Percentiles rank a stretch among this genome's conserved stretches.
phyloP scores from a whole-genome alignment of 2,797 vertebrate species.

The Sternarchorhynchus goeldii region DNA sequence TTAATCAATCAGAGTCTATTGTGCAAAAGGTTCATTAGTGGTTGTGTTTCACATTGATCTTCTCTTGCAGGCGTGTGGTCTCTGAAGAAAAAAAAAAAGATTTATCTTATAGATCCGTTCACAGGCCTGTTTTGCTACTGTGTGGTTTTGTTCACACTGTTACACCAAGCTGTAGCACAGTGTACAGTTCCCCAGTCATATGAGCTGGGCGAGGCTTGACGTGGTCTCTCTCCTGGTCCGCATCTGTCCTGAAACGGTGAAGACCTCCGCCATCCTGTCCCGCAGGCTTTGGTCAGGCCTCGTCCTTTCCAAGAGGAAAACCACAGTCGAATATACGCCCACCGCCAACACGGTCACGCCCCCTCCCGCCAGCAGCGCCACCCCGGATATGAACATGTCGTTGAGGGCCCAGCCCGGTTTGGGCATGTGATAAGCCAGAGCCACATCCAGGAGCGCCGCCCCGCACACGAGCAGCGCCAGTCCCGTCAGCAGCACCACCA shows the following conservation, averaged over 20 bases:
- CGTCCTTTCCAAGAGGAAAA: conserved; percentile 71
- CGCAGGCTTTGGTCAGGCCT: conserved; percentile 69
- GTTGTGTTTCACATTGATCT: conserved; percentile 22
- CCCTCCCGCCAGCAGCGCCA: conserved; percentile 83
- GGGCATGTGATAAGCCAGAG: conserved; percentile 79
- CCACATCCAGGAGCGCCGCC: conserved; percentile 83
- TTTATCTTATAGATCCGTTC: conserved; percentile 9
- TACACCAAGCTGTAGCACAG: background rate
- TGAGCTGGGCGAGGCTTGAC: conserved; percentile 93
- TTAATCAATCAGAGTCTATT: conserved; percentile 36
- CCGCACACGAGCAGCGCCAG: conserved; percentile 86
- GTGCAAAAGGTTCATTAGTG: conserved; percentile 42
- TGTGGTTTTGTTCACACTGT: conserved; percentile 16
- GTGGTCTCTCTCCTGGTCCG: conserved; percentile 82
- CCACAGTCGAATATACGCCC: conserved; percentile 67
- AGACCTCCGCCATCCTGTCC: conserved; percentile 76
- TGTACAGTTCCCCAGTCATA: conserved; percentile 71
- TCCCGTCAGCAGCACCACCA: conserved; percentile 85
- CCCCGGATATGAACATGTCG: conserved; percentile 91
- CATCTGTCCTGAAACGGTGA: conserved; percentile 89
- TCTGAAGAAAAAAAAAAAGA: conserved; percentile 12
- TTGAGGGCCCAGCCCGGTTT: conserved; percentile 81
- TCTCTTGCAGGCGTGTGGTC: conserved; percentile 14
- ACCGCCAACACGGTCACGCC: conserved; percentile 78
- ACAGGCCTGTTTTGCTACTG: background rate